Percentiles rank a stretch among this genome's conserved stretches.
Conservation (phyloP, 2,888 invertebrate genomes). For the Andricus quercusramuli region DNA sequence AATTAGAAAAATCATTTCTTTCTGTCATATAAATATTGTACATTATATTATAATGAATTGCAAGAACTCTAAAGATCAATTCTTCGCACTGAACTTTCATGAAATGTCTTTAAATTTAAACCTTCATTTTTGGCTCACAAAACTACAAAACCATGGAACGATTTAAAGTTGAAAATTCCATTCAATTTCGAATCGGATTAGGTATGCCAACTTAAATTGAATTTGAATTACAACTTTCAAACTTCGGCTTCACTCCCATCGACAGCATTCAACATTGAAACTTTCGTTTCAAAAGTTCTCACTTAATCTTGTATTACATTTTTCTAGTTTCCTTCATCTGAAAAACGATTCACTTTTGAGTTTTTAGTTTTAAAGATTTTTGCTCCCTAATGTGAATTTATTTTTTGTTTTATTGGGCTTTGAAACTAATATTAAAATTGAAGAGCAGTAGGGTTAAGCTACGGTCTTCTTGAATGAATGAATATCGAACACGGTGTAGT, state of each 20-base stretch:
- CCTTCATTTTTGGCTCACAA: not conserved
- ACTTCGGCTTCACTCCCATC: not conserved
- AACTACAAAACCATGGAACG: not conserved
- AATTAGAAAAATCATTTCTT: too few species aligned
- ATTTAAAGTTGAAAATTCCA: not conserved
- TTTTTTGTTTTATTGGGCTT: not conserved
- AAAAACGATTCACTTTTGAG: not conserved
- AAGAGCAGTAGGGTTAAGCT: not conserved
- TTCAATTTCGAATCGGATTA: not conserved
- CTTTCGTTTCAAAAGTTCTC: not conserved
- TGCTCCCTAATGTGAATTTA: not conserved
- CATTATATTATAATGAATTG: too few species aligned
- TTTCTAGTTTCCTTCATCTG: not conserved
- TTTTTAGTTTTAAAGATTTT: not conserved
- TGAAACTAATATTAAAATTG: not conserved
- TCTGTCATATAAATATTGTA: too few species aligned
- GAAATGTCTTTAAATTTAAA: not conserved
- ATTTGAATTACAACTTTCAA: not conserved
- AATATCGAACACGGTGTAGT: not conserved
- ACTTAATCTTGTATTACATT: not conserved
- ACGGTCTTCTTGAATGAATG: slow-evolving; percentile 3
- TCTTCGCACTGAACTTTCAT: too few species aligned
- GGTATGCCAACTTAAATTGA: not conserved
- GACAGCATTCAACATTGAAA: not conserved
- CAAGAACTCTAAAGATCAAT: too few species aligned